Base-by-base conservation (phyloP, 2,797 vertebrate species). In the Nyctalus aviator region DNA sequence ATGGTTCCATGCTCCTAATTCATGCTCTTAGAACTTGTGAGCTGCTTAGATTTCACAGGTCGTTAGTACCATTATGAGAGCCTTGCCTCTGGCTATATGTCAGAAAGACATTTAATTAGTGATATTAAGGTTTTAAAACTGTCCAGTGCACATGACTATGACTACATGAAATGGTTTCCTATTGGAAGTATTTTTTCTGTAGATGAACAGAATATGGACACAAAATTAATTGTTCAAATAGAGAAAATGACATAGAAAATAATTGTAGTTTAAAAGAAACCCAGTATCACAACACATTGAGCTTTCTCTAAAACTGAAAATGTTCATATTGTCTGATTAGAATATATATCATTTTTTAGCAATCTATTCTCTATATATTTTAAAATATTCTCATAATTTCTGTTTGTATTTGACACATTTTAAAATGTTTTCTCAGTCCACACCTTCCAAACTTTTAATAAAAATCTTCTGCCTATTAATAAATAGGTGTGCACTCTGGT, bases 51-150 rank as follows among this genome's bases (percentile, higher is more conserved):
- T 93, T 94, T 95, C 25, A 92, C 17, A 75, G 68, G 88, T 90
- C 44, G 0, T 88, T 64, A 94, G 1, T 41, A 82, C 25, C 57
- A 92, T 92, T 53, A 92, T 83, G 73, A 93, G 59, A 92, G n/a
- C 1, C 46, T 59, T 95, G 12, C 18, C 11, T 32, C 27, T 86
- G 20, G 1, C 9, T 88, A n/a, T 79, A 93, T 55, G 50, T 94
- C 41, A 94, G 88, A 96, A 90, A 72, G 2, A 1, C 8, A 66
- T 94, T 95, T 92, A 91, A 95, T 95, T 97, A 93, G 77, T 88
- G 48, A 83, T 89, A 91, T 5, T 25, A 27, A 77, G 11, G 46
- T 95, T 94, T 90, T 90, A 81, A 72, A 96, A 90, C 93, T 85
- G 35, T 91, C 27, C 93, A 68, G 9, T 85, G 48, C 50, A 84